phyloP scores from a whole-genome alignment of 2,888 invertebrate species.

The Uropetala carovei region DNA sequence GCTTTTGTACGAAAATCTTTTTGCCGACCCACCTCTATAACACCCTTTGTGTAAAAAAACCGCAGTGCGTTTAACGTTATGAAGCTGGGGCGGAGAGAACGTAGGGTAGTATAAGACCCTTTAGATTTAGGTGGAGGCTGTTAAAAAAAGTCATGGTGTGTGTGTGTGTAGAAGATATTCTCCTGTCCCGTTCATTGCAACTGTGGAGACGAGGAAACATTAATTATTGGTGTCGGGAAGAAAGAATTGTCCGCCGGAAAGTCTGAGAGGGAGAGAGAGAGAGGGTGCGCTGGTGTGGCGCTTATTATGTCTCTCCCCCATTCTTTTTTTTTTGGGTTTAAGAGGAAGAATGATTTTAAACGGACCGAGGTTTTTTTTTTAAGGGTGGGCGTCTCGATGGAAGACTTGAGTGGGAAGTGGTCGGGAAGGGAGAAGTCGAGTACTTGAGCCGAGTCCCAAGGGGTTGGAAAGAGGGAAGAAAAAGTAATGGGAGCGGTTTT shows the following conservation, averaged over 20 bases:
- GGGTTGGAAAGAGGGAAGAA: neutral
- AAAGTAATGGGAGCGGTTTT: neutral
- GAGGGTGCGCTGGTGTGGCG: neutral
- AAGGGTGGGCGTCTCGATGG: neutral
- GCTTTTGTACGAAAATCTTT: no score
- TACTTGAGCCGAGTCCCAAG: neutral
- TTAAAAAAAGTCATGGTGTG: neutral
- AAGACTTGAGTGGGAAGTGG: neutral
- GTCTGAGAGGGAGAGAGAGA: no score
- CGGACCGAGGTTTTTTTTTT: neutral
- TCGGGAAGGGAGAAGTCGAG: neutral
- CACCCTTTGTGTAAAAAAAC: no score
- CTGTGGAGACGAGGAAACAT: neutral
- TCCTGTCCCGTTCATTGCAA: neutral
- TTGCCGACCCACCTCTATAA: no score
- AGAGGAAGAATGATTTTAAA: constrained; percentile 22
- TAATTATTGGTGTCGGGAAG: neutral
- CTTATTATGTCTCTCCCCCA: neutral
- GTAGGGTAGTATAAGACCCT: no score
- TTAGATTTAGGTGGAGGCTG: no score
- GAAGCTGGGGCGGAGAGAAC: no score
- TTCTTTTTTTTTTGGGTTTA: neutral
- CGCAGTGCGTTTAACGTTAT: no score
- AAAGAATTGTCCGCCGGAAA: neutral
- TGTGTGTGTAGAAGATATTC: neutral